These are phyloP conservation scores for Drosophila biarmipes DNA, from an alignment of 1,140 invertebrate genomes.

Conservation along the genomic window DNA sequence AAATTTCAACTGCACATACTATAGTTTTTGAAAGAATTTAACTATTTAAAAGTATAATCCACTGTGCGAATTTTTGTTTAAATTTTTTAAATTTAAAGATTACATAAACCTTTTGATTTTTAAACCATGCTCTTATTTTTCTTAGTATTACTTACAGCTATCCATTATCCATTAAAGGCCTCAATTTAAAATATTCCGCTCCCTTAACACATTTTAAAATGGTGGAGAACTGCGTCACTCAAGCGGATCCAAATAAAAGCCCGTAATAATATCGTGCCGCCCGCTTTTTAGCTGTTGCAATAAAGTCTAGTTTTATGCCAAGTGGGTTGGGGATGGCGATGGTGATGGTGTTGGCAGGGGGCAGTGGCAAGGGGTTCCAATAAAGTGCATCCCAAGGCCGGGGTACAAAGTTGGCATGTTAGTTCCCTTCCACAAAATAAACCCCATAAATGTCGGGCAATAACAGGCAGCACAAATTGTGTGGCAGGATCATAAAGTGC, in stretches of 20 bases:
- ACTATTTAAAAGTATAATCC: too few relatives aligned
- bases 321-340: neutral
- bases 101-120: too few relatives aligned
- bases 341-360: neutral
- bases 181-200: neutral
- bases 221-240: neutral
- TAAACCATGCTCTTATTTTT: too few relatives aligned
- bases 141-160: neutral
- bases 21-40: too few relatives aligned
- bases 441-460: conserved; percentile 43
- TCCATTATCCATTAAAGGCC: neutral
- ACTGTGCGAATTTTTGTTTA: too few relatives aligned
- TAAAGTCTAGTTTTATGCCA: conserved; percentile 34
- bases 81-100: too few relatives aligned
- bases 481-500: conserved; percentile 52
- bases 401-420: conserved; percentile 45
- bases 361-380: conserved; percentile 11
- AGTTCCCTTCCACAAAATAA: conserved; percentile 20
- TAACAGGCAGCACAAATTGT: conserved; percentile 32
- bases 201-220: neutral
- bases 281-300: conserved; percentile 16
- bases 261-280: conserved; percentile 6
- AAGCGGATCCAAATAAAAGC: conserved; percentile 1
- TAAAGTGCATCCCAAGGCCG: conserved; percentile 45
- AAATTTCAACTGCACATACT: too few relatives aligned